Base-by-base conservation (phyloP, 2,888 invertebrate species). In the Isoperla grammatica region DNA sequence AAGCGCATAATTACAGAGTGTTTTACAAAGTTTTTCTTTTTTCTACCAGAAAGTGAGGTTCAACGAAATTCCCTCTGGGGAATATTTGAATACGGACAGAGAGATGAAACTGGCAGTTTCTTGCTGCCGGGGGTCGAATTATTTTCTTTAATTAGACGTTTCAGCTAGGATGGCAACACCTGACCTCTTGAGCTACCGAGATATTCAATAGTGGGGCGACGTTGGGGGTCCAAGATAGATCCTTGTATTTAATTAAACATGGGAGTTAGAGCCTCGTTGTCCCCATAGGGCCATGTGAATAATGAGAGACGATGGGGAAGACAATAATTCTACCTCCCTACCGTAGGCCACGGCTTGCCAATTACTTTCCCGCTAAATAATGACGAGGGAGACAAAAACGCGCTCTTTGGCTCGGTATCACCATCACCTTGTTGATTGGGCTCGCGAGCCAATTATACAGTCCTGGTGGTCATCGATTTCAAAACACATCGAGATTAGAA, bases 181-280 rank as follows among this genome's bases (percentile, higher is more conserved):
- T 29, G 29, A 29, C 29, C 29, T 29, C 29, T 29, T 29, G 5
- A 29, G 29, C 29, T 8, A 29, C n/a, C 5, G 29, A 29, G 29
- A 29, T 29, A 29, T 29, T 29, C 29, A 29, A 29, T 29, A 29
- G 5, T n/a, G n/a, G n/a, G n/a, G 5, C 29, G 29, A 29, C 29
- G 29, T 8, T 8, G 8, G 29, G 29, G 29, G 29, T 29, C 37
- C 20, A 53, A 53, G 53, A 53, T 53, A 53, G 53, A 53, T 53
- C 53, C 53, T 39, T 53, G 20, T 39, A 53, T 53, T 53, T 53
- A 53, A 53, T 53, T 53, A 53, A 53, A 53, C 53, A 53, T 53
- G 39, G 53, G 22, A 22, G 49, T 22, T 15, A 11, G 49, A 29
- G 20, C 37, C 53, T 20, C 39, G 15, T 5, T 39, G 19, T 39